phyloP scores from a whole-genome alignment of 2,888 invertebrate genomes.

The Hyppa rectilinea region DNA sequence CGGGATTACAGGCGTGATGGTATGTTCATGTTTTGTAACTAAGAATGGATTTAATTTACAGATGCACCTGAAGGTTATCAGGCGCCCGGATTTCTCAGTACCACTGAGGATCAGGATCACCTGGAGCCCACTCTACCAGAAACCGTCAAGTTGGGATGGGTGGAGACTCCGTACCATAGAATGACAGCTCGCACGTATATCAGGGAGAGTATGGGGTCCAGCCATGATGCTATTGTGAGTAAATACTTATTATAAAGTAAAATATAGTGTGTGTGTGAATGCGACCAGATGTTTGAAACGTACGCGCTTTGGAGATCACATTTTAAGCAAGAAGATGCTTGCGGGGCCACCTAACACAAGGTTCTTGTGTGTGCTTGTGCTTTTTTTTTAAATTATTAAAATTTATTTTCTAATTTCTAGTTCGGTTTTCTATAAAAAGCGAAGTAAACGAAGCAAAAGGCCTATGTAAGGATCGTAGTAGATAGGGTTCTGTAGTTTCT shows the following conservation, averaged over 20 bases:
- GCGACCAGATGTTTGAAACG: too few relatives aligned
- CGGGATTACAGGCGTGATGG: too few relatives aligned
- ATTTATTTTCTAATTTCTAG: too few relatives aligned
- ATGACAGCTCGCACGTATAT: constrained; percentile 70
- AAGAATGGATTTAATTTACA: not conserved
- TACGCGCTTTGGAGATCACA: too few relatives aligned
- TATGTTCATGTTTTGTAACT: too few relatives aligned
- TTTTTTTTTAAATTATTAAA: too few relatives aligned
- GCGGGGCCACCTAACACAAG: too few relatives aligned
- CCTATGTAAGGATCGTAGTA: not conserved
- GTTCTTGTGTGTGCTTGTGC: too few relatives aligned
- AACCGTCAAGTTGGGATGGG: constrained; percentile 71
- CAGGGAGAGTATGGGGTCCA: constrained; percentile 66
- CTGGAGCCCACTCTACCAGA: constrained; percentile 64
- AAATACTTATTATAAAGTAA: not conserved
- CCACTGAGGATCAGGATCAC: constrained; percentile 70
- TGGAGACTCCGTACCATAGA: constrained; percentile 79
- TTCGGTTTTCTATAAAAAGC: too few relatives aligned
- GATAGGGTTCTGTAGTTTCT: not conserved
- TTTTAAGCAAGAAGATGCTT: too few relatives aligned
- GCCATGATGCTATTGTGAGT: constrained; percentile 79
- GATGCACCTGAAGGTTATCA: constrained; percentile 83
- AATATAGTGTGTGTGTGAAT: not conserved
- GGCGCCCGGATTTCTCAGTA: constrained; percentile 78
- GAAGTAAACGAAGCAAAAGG: not conserved